Evolutionary conservation across 2,797 vertebrate genomes (phyloP).

Genomic region (Phrynocephalus vlangalii): DNA sequence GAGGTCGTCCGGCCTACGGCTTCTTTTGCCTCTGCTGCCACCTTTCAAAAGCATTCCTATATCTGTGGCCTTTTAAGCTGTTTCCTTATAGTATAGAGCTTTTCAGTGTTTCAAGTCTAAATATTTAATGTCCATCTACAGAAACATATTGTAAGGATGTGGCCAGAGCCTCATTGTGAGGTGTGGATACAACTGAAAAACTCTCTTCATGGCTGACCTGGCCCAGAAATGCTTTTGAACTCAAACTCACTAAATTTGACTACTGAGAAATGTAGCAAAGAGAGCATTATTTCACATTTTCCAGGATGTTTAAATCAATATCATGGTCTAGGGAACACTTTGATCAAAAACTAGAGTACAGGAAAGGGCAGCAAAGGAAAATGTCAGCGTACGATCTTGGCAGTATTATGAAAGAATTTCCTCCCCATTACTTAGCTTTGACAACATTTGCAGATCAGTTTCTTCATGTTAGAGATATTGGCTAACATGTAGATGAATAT

Average conservation of each 20-base stretch:
- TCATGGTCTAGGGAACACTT: background rate
- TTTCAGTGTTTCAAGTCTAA: background rate
- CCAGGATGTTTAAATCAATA: constrained; percentile 3
- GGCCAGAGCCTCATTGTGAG: background rate
- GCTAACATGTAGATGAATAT: background rate
- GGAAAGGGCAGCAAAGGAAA: background rate
- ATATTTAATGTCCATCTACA: background rate
- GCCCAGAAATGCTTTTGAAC: background rate
- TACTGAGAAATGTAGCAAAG: background rate
- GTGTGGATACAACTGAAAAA: background rate
- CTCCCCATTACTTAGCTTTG: background rate
- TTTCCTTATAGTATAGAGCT: background rate
- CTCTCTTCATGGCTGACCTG: background rate
- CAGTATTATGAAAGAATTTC: background rate
- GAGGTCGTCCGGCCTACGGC: background rate
- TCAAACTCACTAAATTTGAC: background rate
- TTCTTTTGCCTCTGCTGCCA: background rate
- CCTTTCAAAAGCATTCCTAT: background rate
- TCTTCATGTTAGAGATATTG: background rate
- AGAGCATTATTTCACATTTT: background rate
- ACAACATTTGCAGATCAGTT: background rate
- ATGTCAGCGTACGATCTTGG: background rate
- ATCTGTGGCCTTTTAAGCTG: background rate
- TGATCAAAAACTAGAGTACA: background rate
- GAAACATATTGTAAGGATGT: background rate